Evolutionary conservation across 2,888 invertebrate species (phyloP), one percentile per base, ranked within the genome.

Genomic region (Eustalomyia histrio): DNA sequence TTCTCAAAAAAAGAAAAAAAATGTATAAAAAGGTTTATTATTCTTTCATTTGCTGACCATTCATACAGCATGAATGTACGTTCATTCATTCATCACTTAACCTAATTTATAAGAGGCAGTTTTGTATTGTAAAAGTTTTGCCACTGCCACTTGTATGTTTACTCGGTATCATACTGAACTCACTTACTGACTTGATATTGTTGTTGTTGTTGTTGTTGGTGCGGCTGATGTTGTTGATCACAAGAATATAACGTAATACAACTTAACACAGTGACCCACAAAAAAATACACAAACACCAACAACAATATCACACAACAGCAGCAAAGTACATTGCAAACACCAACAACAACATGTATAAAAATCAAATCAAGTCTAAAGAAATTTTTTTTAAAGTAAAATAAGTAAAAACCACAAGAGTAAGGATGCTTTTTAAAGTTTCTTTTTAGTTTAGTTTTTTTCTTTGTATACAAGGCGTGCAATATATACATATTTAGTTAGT

Each of bases 241-340:
- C 35, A 61, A 52, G 61, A 65, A 29, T 55, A 78, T 78, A 81
- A 78, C 74, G 81, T 81, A 75, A 78, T 57, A 75, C 74, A 74
- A 76, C 71, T 82, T 81, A 82, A 79, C 83, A 83, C 64, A 82
- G 79, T 83, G 83, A 82, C 83, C 81, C 72, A 82, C 64, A 79
- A 83, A 74, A 74, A 52, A n/a, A 64, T 58, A 33, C 53, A 73
- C 67, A 72, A 60, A 50, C 64, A 60, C 29, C 55, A 65, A 52
- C 71, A 33, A 33, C 35, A 50, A 61, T 52, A 61, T 10, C 16
- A 24, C 16, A 17, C 33, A 50, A 47, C 60, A 33, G 35, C 17
- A 16, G 50, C 72, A 65, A 64, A 78, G 57, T 63, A 67, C 65
- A 65, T 43, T 65, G 69, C 43, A 39, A 17, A 47, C 63, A 21